phyloP scores from a whole-genome alignment of 2,797 vertebrate species.

The Discoglossus pictus region DNA sequence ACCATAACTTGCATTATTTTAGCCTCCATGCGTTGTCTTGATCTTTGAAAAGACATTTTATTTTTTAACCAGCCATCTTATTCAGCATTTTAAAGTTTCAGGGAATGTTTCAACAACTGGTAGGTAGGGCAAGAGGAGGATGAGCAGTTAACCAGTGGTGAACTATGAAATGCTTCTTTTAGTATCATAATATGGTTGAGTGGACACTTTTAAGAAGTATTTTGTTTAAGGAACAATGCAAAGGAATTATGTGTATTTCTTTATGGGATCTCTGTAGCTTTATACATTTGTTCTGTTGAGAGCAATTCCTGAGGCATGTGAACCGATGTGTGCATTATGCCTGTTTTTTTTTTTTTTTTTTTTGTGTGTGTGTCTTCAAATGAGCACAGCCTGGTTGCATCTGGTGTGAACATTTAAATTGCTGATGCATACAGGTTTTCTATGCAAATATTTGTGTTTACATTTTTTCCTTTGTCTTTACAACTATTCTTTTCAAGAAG shows the following conservation, averaged over 20 bases:
- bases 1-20: conserved; percentile 39
- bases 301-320: conserved; percentile 82
- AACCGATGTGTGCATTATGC: conserved; percentile 70
- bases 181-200: conserved; percentile 69
- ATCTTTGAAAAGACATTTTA: conserved; percentile 60
- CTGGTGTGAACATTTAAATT: conserved; percentile 72
- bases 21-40: conserved; percentile 56
- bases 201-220: conserved; percentile 56
- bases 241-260: conserved; percentile 93
- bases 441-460: conserved; percentile 82
- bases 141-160: conserved; percentile 51
- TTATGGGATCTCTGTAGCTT: conserved; percentile 87
- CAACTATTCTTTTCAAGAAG: conserved; percentile 65
- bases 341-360: conserved; percentile 68
- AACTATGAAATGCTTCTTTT: conserved; percentile 49
- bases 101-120: conserved; percentile 53
- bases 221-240: conserved; percentile 78
- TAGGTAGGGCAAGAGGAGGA: conserved; percentile 40
- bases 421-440: conserved; percentile 81
- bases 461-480: conserved; percentile 60
- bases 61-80: conserved; percentile 63
- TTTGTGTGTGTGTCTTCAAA: conserved; percentile 64
- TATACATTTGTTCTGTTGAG: conserved; percentile 83
- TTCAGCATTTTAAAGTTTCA: conserved; percentile 67
- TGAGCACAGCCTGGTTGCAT: conserved; percentile 67